These are phyloP conservation scores for Aphidius ervi DNA, from an alignment of 1,140 invertebrate species.

Conservation along the genomic window DNA sequence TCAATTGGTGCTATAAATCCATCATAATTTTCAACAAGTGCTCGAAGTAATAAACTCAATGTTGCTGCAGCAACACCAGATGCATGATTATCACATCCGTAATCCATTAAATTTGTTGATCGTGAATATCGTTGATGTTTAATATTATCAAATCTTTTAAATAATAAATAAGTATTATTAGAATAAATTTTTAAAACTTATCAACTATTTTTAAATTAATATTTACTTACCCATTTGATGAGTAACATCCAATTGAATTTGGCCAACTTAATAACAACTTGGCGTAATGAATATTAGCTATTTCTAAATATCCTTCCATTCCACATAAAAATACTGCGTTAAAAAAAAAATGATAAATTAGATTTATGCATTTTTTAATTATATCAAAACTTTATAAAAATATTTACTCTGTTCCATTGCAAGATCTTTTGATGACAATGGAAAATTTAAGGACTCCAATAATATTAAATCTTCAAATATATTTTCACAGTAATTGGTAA, in stretches of 20 bases:
- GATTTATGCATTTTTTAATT: not conserved
- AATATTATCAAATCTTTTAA: no score
- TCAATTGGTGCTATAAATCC: not conserved
- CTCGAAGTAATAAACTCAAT: conserved; percentile 35
- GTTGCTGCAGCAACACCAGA: conserved; percentile 34
- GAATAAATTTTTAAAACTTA: no score
- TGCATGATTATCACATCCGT: conserved; percentile 38
- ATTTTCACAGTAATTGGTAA: conserved; percentile 33
- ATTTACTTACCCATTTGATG: conserved; percentile 26
- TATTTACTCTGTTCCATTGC: conserved; percentile 43
- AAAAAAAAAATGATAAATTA: conserved; percentile 4
- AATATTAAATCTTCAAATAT: conserved; percentile 40
- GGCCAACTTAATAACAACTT: conserved; percentile 35
- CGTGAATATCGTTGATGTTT: conserved; percentile 16
- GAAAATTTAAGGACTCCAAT: conserved; percentile 34
- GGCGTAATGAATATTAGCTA: conserved; percentile 34
- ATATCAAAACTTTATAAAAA: not conserved
- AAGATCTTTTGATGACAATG: conserved; percentile 35
- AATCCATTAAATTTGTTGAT: conserved; percentile 32
- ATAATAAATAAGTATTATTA: no score
- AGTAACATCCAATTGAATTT: conserved; percentile 38
- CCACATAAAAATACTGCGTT: conserved; percentile 44
- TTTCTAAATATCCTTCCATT: conserved; percentile 44
- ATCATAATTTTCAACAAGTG: conserved; percentile 32
- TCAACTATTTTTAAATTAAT: not conserved